Percentiles rank a stretch among this genome's conserved stretches.
These are phyloP conservation scores for Nysson spinosus DNA, from an alignment of 2,888 invertebrate genomes.

Conservation along the genomic window DNA sequence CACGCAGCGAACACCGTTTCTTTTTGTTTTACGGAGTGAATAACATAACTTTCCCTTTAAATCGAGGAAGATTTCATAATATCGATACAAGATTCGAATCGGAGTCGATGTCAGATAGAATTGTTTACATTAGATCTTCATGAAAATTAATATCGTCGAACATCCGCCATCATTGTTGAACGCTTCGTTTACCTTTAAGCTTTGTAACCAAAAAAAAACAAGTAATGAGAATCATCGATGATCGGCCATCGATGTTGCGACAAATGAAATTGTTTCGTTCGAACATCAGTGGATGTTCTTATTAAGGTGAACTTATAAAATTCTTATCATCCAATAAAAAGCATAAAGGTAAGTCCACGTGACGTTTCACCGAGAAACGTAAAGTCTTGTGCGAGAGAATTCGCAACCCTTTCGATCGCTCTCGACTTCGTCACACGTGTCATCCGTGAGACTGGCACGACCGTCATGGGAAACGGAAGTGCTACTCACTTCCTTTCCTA, in stretches of 20 bases:
- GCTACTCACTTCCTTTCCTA: constrained; percentile 25
- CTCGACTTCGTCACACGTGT: constrained; percentile 55
- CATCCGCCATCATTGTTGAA: too few relatives aligned
- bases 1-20: constrained; percentile 27
- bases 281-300: too few relatives aligned
- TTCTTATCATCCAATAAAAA: too few relatives aligned
- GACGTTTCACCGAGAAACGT: constrained; percentile 12
- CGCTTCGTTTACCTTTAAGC: too few relatives aligned
- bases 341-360: constrained; percentile 22
- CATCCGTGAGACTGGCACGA: constrained; percentile 39
- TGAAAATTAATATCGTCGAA: too few relatives aligned
- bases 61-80: constrained; percentile 1
- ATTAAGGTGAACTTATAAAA: too few relatives aligned
- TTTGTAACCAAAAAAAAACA: too few relatives aligned
- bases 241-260: too few relatives aligned
- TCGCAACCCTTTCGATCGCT: constrained; percentile 31
- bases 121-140: too few relatives aligned
- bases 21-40: constrained; percentile 9
- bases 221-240: too few relatives aligned
- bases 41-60: constrained; percentile 12
- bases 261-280: too few relatives aligned
- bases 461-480: constrained; percentile 44
- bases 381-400: constrained; percentile 11
- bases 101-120: too few relatives aligned
- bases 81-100: background rate